Evolutionary conservation across 2,888 invertebrate genomes (phyloP), one percentile per base, ranked within the genome.

Genomic region (Drosophila monieri): DNA sequence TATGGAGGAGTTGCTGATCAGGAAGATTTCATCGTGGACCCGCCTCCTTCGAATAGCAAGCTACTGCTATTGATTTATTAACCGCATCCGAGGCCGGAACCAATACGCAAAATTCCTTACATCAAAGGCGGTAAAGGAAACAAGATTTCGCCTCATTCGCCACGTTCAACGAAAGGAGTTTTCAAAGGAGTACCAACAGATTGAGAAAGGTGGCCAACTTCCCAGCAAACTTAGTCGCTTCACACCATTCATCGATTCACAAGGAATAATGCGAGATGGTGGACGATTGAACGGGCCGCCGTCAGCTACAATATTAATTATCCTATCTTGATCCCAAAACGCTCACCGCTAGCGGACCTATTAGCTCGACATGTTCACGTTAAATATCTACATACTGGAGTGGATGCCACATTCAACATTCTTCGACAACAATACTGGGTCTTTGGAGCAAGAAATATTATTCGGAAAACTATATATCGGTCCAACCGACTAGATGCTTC

Each of bases 391-490:
- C 10, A 51, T 12, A 32, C 30, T 43, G 9, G 49, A 30, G 47
- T 39, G 4, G 21, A 47, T 8, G 47, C 37, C 12, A 32, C 35
- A 3, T 55, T 44, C 35, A 39, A 9, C 6, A 55, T 30, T 55
- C 32, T 55, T 12, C 23, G 5, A 12, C 21, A 32, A 12, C 10
- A 10, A 32, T 3, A 32, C 10, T 32, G 30, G 9, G 27, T 27
- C 2, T 27, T 18, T 18, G 18, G 18, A 8, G 10, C 30, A 8
- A 3, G 2, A 30, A 30, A 30, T 10, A 1, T 30, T 30, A 10
- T 30, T 30, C 18, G 18, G 2, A 18, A 18, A 18, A 18, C 18
- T 18, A 18, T 18, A 18, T 18, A 1, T 18, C 18, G 18, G 18
- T 25, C 25, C 8, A 25, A 25, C 6, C 25, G 6, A 25, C 8